These are phyloP conservation scores for Teinopalpus imperialis DNA, from an alignment of 2,888 invertebrate genomes.

Conservation along the genomic window DNA sequence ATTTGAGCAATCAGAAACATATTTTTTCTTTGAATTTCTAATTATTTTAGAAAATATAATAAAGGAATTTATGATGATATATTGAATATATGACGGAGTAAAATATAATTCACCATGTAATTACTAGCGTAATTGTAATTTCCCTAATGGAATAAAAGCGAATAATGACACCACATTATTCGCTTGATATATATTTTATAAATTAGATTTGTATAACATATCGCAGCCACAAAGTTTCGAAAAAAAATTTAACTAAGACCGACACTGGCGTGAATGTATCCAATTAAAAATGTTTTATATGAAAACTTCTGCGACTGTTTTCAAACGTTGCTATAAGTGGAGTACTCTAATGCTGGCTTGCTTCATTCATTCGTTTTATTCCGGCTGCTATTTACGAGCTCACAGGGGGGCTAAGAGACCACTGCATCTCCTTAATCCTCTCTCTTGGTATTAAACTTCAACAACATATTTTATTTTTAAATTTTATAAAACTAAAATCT, in stretches of 20 bases:
- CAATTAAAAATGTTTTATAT: slow-evolving; percentile 57
- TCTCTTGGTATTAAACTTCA: slow-evolving; percentile 33
- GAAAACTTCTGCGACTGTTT: slow-evolving; percentile 41
- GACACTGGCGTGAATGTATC: slow-evolving; percentile 39
- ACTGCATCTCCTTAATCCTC: slow-evolving; percentile 58
- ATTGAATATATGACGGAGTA: too few species aligned
- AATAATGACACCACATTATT: too few species aligned
- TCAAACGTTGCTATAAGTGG: slow-evolving; percentile 44
- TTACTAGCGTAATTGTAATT: too few species aligned
- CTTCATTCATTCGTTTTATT: slow-evolving; percentile 52
- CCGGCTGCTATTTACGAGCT: slow-evolving; percentile 61
- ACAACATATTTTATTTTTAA: not conserved
- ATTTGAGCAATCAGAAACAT: too few species aligned
- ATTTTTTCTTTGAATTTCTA: too few species aligned
- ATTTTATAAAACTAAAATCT: slow-evolving; percentile 6
- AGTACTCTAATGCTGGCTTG: slow-evolving; percentile 37
- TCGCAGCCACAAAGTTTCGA: not conserved
- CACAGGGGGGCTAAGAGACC: slow-evolving; percentile 53
- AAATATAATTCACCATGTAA: too few species aligned
- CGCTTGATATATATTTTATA: too few species aligned
- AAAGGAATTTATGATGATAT: too few species aligned
- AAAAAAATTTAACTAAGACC: slow-evolving; percentile 32
- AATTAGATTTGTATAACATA: too few species aligned
- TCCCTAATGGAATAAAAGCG: too few species aligned
- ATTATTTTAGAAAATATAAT: too few species aligned